Evolutionary conservation across 2,113 vertebrate species (phyloP).

Genomic region (Rhipidura dahli): DNA sequence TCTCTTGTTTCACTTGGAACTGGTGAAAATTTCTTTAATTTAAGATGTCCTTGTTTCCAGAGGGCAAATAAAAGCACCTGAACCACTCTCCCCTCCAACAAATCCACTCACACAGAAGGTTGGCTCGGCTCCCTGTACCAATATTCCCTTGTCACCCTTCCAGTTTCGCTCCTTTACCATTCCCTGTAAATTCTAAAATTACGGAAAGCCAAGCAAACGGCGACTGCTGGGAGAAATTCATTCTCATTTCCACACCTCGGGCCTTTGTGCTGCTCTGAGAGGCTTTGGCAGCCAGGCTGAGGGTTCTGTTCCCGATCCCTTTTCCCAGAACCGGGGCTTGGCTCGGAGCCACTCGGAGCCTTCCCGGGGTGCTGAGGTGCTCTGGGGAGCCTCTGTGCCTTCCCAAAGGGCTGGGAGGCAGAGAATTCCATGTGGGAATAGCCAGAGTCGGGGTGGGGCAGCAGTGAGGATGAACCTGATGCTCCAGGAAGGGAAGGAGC

Average conservation of each 20-base stretch:
- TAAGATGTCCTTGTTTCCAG: neutral
- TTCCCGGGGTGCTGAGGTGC: neutral
- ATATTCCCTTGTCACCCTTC: neutral
- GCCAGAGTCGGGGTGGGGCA: neutral
- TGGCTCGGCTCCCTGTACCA: neutral
- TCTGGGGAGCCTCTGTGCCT: neutral
- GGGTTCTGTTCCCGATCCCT: neutral
- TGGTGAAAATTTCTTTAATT: neutral
- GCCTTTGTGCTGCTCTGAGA: neutral
- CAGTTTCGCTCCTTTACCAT: neutral
- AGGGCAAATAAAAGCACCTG: neutral
- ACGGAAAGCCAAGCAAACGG: neutral
- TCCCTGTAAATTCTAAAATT: neutral
- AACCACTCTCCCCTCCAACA: neutral
- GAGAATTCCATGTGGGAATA: accelerated
- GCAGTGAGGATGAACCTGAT: neutral
- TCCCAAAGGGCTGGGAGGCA: neutral
- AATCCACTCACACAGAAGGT: neutral
- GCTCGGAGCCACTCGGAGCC: neutral
- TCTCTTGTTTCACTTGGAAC: neutral
- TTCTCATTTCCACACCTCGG: neutral
- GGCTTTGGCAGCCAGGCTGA: neutral
- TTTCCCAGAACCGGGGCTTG: neutral
- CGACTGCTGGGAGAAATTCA: neutral
- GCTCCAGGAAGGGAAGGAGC: neutral